Evolutionary conservation across 2,888 invertebrate genomes (phyloP), one percentile per base, ranked within the genome.

Genomic region (Brachypalpus laphriformis): DNA sequence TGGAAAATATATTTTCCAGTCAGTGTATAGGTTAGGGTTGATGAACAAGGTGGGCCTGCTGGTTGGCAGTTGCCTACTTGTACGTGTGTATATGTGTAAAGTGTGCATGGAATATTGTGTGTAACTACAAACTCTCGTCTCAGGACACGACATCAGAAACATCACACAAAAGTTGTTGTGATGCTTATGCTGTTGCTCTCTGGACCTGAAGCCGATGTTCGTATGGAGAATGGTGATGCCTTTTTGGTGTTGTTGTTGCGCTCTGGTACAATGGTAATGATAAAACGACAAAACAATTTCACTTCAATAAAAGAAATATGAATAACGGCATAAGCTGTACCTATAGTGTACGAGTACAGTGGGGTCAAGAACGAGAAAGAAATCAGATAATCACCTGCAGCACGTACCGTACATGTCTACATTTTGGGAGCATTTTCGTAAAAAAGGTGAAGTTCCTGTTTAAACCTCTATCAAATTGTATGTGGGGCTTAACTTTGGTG

Each of bases 1-100:
- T 80, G 72, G 71, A 80, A 66, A 80, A 59, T 65, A 72, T 65
- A 80, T 72, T 63, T 76, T 76, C 75, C 66, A 76, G 47, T 66
- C 57, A 57, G 37, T 65, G 65, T 61, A 16, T 47, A 57, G 22
- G 75, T 65, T 66, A 47, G 47, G 74, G 49, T 57, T 22, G 47
- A 57, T 47, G 47, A 49, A 34, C 16, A 61, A 14, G 37, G 54
- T 51, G 77, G 61, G 61, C 49, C 42, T 68, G 40, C 28, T 28
- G 9, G 49, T 20, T 45, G 22, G 42, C 40, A 18, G 25, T 47
- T 76, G 75, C 65, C 45, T 57, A 40, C 9, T 54, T 59, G 47
- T 66, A 18, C 2, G n/a, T 34, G 51, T 40, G 40, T 57, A 11
- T 34, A 31, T 51, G 22, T 74, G 25, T n/a, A 4, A n/a, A n/a